phyloP scores from a whole-genome alignment of 2,113 vertebrate genomes.

The Platysternon megacephalum region DNA sequence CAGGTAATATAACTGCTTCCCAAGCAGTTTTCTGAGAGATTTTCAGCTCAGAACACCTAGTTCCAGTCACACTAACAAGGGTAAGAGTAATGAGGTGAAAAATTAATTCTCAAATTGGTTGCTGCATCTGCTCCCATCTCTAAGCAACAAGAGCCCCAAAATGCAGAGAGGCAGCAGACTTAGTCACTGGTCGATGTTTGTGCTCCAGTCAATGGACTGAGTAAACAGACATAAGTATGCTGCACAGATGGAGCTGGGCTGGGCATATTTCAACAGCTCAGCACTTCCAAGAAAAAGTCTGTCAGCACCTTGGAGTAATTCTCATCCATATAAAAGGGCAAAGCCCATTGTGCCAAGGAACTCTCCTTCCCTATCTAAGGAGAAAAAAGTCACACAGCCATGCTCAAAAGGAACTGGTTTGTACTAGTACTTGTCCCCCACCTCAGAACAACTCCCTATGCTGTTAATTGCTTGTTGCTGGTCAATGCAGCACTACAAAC shows the following conservation, averaged over 20 bases:
- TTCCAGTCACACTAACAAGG: constrained; percentile 40
- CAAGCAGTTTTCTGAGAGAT: constrained; percentile 1
- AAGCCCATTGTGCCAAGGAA: not conserved
- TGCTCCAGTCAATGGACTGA: not conserved
- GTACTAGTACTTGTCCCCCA: not conserved
- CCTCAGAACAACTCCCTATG: not conserved
- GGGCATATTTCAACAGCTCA: not conserved
- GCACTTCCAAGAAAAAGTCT: not conserved
- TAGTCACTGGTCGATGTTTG: not conserved
- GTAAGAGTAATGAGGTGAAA: constrained; percentile 74
- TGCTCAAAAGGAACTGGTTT: not conserved
- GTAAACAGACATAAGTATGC: not conserved
- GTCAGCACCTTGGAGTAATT: not conserved
- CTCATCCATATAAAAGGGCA: not conserved
- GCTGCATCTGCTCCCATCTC: constrained; percentile 59
- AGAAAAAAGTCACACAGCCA: fast-evolving
- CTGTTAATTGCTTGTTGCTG: not conserved
- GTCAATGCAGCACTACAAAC: not conserved
- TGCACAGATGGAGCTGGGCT: not conserved
- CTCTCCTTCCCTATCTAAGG: not conserved
- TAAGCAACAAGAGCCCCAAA: constrained; percentile 62
- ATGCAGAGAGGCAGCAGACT: not conserved
- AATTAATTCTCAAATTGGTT: constrained; percentile 52
- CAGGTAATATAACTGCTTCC: not conserved
- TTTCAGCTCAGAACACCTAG: constrained; percentile 30